Evolutionary conservation across 2,888 invertebrate species (phyloP).

Genomic region (Scaptomyza caliginosa): DNA sequence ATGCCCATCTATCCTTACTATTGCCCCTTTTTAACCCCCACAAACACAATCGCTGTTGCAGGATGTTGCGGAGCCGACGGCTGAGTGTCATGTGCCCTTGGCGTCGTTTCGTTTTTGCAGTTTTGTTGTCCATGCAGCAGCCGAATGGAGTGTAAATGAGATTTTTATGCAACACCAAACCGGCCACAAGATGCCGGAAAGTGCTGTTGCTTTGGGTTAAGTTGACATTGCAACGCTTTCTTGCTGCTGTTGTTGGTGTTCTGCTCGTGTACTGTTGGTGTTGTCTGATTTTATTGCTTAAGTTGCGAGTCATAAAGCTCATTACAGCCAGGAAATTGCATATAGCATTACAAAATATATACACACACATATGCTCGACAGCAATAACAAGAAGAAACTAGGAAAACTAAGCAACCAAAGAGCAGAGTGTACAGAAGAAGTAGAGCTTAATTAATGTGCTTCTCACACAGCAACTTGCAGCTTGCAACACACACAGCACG

Average conservation of each 20-base stretch:
- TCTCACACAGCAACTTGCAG: conserved; percentile 44
- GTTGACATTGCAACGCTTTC: conserved; percentile 36
- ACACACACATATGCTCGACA: conserved; percentile 17
- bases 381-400: conserved; percentile 6
- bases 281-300: conserved; percentile 62
- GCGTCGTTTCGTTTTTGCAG: not conserved
- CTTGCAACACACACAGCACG: conserved; percentile 3
- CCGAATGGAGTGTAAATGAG: conserved; percentile 70
- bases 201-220: conserved; percentile 46
- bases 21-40: not conserved
- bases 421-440: conserved; percentile 26
- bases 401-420: conserved; percentile 30
- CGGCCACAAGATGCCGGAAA: conserved; percentile 69
- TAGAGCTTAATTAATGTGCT: conserved; percentile 72
- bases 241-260: conserved; percentile 29
- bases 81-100: conserved; percentile 53
- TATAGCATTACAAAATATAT: conserved; percentile 51
- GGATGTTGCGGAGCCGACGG: conserved; percentile 29
- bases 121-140: conserved; percentile 33
- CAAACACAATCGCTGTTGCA: conserved; percentile 14
- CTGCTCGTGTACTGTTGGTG: no score
- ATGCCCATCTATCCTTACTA: conserved; percentile 1
- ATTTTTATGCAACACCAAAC: conserved; percentile 77
- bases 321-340: conserved; percentile 75
- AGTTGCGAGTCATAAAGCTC: conserved; percentile 76